A percentile compares a stretch with the other conserved stretches of the same genome.
These are phyloP conservation scores for Diloba caeruleocephala DNA, from an alignment of 2,888 invertebrate species.

Conservation along the genomic window DNA sequence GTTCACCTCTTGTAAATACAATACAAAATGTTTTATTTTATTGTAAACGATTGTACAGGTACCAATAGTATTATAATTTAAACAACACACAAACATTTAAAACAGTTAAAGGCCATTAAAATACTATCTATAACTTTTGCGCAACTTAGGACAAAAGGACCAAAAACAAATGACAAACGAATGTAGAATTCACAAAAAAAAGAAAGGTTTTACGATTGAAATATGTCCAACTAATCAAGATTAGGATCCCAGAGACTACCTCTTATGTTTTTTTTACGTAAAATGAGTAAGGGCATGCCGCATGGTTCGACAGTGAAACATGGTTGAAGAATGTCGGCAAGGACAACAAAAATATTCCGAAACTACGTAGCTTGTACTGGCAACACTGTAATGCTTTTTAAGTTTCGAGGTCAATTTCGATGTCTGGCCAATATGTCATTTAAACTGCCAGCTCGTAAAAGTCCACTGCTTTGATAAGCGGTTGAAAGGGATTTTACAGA, in stretches of 20 bases:
- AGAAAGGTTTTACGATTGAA: slow-evolving; percentile 32
- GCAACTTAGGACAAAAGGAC: slow-evolving; percentile 2
- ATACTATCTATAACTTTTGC: slow-evolving; percentile 34
- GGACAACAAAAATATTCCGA: not conserved
- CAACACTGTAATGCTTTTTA: not conserved
- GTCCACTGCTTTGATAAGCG: too few relatives aligned
- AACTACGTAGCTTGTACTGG: not conserved
- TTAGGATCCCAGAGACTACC: slow-evolving; percentile 29
- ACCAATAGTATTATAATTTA: not conserved
- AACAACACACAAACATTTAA: not conserved
- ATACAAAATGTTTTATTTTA: too few relatives aligned
- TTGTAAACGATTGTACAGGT: slow-evolving; percentile 17
- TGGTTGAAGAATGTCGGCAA: slow-evolving; percentile 22
- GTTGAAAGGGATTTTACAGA: too few relatives aligned
- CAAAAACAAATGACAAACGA: slow-evolving; percentile 37
- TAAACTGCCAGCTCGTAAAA: too few relatives aligned
- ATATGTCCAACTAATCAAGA: slow-evolving; percentile 42
- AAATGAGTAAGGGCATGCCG: slow-evolving; percentile 21
- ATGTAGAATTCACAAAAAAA: slow-evolving; percentile 26
- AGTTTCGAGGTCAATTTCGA: not conserved
- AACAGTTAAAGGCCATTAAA: not conserved
- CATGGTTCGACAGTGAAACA: slow-evolving; percentile 26
- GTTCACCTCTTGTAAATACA: too few relatives aligned
- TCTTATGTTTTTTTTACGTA: slow-evolving; percentile 35
- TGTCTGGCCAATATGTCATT: too few relatives aligned